phyloP scores from a whole-genome alignment of 2,797 vertebrate genomes.

The Paguma larvata region DNA sequence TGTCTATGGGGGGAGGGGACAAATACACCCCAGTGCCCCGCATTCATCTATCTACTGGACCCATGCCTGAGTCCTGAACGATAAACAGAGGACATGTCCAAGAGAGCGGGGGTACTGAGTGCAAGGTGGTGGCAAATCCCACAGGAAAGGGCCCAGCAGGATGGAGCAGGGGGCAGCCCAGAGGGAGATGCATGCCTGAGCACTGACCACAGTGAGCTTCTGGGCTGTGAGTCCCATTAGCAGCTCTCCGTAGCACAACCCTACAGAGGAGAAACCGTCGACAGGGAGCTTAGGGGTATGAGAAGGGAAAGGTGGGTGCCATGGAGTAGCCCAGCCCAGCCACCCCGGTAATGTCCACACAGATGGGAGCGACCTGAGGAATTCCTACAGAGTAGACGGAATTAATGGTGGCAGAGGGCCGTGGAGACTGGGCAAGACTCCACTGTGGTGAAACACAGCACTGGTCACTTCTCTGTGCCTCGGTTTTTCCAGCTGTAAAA shows the following conservation, averaged over 20 bases:
- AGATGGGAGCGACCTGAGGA: neutral
- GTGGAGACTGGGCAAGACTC: neutral
- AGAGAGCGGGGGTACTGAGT: fast-evolving
- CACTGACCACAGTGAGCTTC: neutral
- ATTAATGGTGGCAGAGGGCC: neutral
- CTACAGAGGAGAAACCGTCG: too few relatives aligned
- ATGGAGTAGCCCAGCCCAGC: neutral
- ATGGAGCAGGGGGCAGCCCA: neutral
- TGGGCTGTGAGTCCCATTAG: too few relatives aligned
- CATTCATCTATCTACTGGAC: neutral
- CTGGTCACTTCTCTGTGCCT: neutral
- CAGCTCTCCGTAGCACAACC: neutral
- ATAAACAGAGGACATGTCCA: neutral
- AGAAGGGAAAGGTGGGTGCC: neutral
- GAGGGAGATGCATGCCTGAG: neutral
- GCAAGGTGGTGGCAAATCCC: neutral
- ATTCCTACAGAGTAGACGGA: neutral
- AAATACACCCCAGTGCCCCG: neutral
- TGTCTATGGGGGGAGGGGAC: neutral
- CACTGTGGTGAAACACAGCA: fast-evolving
- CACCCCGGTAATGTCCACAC: neutral
- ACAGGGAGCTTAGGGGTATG: fast-evolving
- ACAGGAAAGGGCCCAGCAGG: neutral
- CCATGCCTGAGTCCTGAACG: neutral
- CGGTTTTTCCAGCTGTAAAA: neutral